Evolutionary conservation across 2,888 invertebrate genomes (phyloP), one percentile per base, ranked within the genome.

Genomic region (Xylota segnis): DNA sequence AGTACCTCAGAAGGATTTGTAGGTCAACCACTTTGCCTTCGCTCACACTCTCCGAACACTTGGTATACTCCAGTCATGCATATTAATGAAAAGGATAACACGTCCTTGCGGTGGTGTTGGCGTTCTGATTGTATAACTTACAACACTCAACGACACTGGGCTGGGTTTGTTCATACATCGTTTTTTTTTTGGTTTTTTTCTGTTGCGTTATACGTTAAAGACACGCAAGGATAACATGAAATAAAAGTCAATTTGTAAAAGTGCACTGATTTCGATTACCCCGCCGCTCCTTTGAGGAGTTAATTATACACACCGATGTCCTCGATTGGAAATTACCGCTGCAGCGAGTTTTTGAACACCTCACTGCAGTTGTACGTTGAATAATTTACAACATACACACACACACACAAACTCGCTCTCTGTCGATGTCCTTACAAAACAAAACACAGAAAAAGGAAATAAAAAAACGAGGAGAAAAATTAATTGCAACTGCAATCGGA

Each of bases 261-360:
- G 50, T 78, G 43, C 70, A 78, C 59, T 52, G 59, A 54, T 70
- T 77, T 43, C 37, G 32, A 29, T 37, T 47, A 47, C 23, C 18
- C 40, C 6, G 12, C n/a, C 32, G 7, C 54, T 61, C 23, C 27
- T 58, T 77, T 23, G 58, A 66, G 40, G 23, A 72, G 34, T 70
- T 81, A 75, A 75, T 84, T 75, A 79, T 68, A 74, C 75, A 34
- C 75, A 59, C 18, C 4, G 18, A 14, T 50, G 75, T 75, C 84
- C 84, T 84, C 81, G 81, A 63, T 18, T 65, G 74, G 27, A 75
- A 75, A 81, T 81, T 81, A 70, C 68, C 63, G 70, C 58, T 65
- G 83, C 65, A 65, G 63, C 47, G 12, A 14, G 14, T 32, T 4
- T 16, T n/a, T 23, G 18, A 34, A 37, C 40, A 43, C 56, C 54